Evolutionary conservation across 2,888 invertebrate species (phyloP), one percentile per base, ranked within the genome.

Genomic region (Brachylomia viminalis): DNA sequence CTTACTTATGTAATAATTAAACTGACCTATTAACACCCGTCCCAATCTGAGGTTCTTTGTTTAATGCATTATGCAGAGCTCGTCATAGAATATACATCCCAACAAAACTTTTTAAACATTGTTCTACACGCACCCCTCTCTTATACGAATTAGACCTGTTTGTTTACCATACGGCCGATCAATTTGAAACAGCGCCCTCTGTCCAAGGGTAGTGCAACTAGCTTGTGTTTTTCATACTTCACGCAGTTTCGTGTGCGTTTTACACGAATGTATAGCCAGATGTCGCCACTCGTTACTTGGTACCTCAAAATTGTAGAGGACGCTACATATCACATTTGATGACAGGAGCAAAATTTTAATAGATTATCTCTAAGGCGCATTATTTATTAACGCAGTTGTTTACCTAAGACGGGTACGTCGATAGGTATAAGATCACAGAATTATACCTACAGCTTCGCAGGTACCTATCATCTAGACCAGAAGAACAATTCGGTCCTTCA

Each of bases 121-220:
- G 0, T 33, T 7, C 3, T 15, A 20, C 3, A 15, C 20, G 20
- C 17, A 1, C 47, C 38, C 74, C 23, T 42, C 2, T 13, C 11
- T 1, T 17, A 45, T 0, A 27, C 0, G 17, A 30, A n/a, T 33
- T 66, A n/a, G 17, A 66, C 5, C 49, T 17, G 10, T 66, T 45
- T 6, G 8, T 20, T 15, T n/a, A 15, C 7, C 2, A 6, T 7
- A 27, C 23, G 11, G 17, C n/a, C 17, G 5, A 42, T 6, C 1
- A 69, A 23, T 42, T 64, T 33, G 56, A 33, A 4, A 2, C 27
- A 80, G 80, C 49, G 77, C 80, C 80, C n/a, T 73, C 77, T 77
- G 6, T 27, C 30, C 11, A 49, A 0, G 0, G 2, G 7, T 33
- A 23, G 15, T 10, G 17, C 7, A 58, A 64, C 74, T 45, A 66